These are phyloP conservation scores for Rhynchonycteris naso DNA, from an alignment of 2,797 vertebrate genomes.

Conservation along the genomic window DNA sequence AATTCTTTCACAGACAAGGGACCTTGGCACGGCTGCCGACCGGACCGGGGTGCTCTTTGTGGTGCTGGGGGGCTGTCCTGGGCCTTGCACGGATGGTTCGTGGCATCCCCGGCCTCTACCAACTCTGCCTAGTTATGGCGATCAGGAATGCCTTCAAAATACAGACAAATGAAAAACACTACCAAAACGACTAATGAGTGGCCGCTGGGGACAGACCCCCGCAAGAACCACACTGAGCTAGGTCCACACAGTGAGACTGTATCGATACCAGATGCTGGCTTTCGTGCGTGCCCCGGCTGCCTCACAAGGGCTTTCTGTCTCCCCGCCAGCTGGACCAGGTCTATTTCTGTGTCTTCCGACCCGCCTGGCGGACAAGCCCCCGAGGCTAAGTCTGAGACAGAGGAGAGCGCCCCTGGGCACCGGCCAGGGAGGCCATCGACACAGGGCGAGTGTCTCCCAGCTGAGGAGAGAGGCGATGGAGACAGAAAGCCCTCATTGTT, in stretches of 20 bases:
- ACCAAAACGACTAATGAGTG: too few relatives aligned
- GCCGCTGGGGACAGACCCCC: background rate
- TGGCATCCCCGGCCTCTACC: background rate
- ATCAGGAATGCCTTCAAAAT: constrained; percentile 51
- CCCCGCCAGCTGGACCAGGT: constrained; percentile 55
- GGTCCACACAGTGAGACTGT: constrained; percentile 30
- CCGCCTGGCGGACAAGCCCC: constrained; percentile 64
- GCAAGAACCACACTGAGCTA: constrained; percentile 22
- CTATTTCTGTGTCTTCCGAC: constrained; percentile 57
- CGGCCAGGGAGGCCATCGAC: constrained; percentile 43
- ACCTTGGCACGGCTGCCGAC: background rate
- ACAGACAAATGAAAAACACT: background rate
- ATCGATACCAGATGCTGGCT: constrained; percentile 55
- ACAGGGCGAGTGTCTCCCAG: constrained; percentile 62
- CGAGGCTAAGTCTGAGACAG: constrained; percentile 62
- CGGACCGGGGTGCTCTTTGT: constrained; percentile 1
- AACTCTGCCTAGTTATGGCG: background rate
- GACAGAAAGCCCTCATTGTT: constrained; percentile 69
- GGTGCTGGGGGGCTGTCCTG: background rate
- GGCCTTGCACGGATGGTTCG: background rate
- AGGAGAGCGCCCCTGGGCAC: constrained; percentile 62
- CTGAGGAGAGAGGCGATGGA: constrained; percentile 27
- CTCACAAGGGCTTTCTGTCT: constrained; percentile 63
- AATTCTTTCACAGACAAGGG: background rate
- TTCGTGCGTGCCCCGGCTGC: constrained; percentile 36